A percentile compares a stretch with the other conserved stretches of the same genome.
Evolutionary conservation across 2,888 invertebrate genomes (phyloP).

Genomic region (Entomobrya proxima): DNA sequence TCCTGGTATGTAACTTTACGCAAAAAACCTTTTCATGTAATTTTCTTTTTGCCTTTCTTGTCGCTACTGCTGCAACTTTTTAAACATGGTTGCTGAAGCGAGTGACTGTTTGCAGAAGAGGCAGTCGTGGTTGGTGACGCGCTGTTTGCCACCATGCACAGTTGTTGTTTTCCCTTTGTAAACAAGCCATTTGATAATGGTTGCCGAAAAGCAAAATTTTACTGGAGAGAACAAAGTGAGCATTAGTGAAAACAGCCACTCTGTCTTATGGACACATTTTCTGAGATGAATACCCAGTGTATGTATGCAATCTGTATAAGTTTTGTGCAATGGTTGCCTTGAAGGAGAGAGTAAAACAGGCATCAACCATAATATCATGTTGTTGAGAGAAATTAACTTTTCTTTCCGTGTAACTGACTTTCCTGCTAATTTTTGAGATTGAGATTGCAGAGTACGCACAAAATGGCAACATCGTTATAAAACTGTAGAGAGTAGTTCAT

Average conservation of each 20-base stretch:
- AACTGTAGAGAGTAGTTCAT: no score
- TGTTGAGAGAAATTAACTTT: conserved; percentile 13
- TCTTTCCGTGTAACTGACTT: not conserved
- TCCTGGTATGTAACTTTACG: not conserved
- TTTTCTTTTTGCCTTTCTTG: not conserved
- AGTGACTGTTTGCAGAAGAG: no score
- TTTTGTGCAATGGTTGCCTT: no score
- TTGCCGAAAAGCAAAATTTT: not conserved
- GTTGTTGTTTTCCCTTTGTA: conserved; percentile 16
- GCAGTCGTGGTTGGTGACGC: not conserved
- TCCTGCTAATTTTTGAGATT: conserved; percentile 1
- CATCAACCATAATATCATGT: no score
- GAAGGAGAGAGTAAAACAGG: no score
- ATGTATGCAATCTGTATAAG: no score
- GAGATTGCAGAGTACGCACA: no score
- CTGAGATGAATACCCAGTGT: no score
- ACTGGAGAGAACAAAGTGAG: not conserved
- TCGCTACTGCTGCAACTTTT: not conserved
- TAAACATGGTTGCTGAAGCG: not conserved
- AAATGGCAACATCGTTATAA: no score
- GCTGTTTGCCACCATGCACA: not conserved
- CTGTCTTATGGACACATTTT: not conserved
- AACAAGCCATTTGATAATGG: conserved; percentile 1
- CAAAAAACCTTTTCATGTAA: not conserved
- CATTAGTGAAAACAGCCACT: not conserved